Base-by-base conservation (phyloP, 2,888 invertebrate species). In the Drosophila greeni region DNA sequence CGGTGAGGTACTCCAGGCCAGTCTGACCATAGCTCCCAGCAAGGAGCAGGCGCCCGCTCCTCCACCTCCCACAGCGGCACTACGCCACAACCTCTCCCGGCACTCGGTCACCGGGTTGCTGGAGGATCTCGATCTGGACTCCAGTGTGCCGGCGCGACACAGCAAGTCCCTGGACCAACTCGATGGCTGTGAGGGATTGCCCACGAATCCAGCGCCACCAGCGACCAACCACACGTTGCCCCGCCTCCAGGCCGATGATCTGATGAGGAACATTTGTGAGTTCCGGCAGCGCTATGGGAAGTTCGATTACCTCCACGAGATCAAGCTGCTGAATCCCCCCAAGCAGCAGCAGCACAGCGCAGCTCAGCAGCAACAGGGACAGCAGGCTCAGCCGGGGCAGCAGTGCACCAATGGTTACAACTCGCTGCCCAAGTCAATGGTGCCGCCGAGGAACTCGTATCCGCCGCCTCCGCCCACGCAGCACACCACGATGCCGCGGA, bases 91-190 rank as follows among this genome's bases (percentile, higher is more conserved):
- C 52, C 77, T 91, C 71, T 92, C 92, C 1, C 87, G 92, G 73
- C 92, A 92, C 77, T 92, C 92, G 5, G 91, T 92, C 16, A 91
- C 92, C 5, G 92, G 91, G 2, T 85, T 92, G 45, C 82, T 92
- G 64, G 87, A 87, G 59, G 86, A 82, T 58, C 82, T 78, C 6
- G 84, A 82, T 6, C 75, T 75, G 18, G 91, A 90, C 33, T 90
- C 90, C 11, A 91, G 90, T 16, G 62, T 75, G 4, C 20, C 73
- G 1, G 92, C 94, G 0, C 90, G 95, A 58, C 95, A 95, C 84
- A 95, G 95, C 87, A 95, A 95, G 86, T 95, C 95, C 2, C 88
- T 95, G 71, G 95, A 95, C 87, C 95, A 95, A 76, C 88, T 95
- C 47, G 92, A 93, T 39, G 88, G 87, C 11, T 77, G 84, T 3